A percentile compares a stretch with the other conserved stretches of the same genome.
phyloP scores from a whole-genome alignment of 2,113 vertebrate species.

The Orcinus orca region DNA sequence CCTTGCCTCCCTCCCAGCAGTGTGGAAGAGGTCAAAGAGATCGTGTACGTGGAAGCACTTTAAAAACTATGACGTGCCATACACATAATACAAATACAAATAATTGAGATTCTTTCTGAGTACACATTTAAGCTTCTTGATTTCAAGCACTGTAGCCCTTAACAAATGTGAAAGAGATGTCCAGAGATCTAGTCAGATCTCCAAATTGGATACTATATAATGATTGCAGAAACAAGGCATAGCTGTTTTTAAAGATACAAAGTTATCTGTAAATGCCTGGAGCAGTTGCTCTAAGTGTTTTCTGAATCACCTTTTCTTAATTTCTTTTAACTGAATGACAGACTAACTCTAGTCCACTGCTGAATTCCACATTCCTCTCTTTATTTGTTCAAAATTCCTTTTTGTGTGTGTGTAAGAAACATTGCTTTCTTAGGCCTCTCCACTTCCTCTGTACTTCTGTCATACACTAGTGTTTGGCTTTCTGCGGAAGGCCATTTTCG shows the following conservation, averaged over 20 bases:
- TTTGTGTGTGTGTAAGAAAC: background rate
- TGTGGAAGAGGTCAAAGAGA: background rate
- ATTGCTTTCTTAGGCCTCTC: background rate
- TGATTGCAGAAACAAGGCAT: constrained; percentile 30
- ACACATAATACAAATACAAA: background rate
- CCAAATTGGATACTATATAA: background rate
- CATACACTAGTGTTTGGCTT: background rate
- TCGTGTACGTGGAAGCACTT: background rate
- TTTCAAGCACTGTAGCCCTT: constrained; percentile 27
- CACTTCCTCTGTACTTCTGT: background rate
- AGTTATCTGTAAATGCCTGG: background rate
- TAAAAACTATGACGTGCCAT: background rate
- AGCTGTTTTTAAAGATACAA: constrained; percentile 5
- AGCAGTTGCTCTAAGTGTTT: background rate
- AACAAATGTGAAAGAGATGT: background rate
- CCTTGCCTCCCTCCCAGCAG: background rate
- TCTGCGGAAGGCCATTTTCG: background rate
- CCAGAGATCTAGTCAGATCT: background rate
- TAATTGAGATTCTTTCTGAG: background rate
- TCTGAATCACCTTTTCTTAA: background rate
- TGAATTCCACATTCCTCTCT: background rate
- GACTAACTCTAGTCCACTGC: background rate
- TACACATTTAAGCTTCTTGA: background rate
- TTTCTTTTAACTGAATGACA: background rate
- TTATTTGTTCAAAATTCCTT: background rate